These are phyloP conservation scores for Astropecten irregularis DNA, from an alignment of 53 echinoderm and acorn worm species.

Conservation along the genomic window DNA sequence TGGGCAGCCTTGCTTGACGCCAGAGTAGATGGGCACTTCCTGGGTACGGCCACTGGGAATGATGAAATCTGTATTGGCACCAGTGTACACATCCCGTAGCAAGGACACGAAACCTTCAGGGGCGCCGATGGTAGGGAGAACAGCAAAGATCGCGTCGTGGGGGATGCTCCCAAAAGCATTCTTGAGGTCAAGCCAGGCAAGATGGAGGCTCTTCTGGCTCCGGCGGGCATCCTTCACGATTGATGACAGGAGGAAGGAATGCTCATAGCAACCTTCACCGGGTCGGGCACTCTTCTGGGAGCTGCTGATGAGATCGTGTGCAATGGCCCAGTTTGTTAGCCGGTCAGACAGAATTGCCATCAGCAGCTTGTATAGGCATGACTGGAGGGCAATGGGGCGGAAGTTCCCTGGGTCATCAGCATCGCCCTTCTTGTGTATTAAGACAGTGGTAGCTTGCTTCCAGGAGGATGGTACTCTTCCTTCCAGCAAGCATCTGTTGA, in stretches of 20 bases:
- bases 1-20: no score
- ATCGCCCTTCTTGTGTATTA: constrained; percentile 48
- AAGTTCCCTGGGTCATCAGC: constrained; percentile 6
- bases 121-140: constrained; percentile 8
- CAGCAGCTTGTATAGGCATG: no score
- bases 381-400: not conserved
- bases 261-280: constrained; percentile 42
- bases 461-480: constrained; percentile 39
- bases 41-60: not conserved
- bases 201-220: not conserved
- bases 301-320: constrained; percentile 12
- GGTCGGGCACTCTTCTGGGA: constrained; percentile 49
- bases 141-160: constrained; percentile 12
- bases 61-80: constrained; percentile 2
- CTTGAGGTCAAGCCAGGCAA: constrained; percentile 34
- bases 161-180: constrained; percentile 59
- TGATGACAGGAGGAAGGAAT: not conserved
- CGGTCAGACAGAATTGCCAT: constrained; percentile 40
- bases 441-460: constrained; percentile 26
- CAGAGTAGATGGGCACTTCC: constrained; percentile 4
- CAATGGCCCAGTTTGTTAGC: constrained; percentile 22
- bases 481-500: constrained; percentile 28
- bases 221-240: not conserved
- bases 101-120: not conserved
- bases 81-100: constrained; percentile 3